Base-by-base conservation (phyloP, 2,797 vertebrate species). In the Pangasius krempfi region DNA sequence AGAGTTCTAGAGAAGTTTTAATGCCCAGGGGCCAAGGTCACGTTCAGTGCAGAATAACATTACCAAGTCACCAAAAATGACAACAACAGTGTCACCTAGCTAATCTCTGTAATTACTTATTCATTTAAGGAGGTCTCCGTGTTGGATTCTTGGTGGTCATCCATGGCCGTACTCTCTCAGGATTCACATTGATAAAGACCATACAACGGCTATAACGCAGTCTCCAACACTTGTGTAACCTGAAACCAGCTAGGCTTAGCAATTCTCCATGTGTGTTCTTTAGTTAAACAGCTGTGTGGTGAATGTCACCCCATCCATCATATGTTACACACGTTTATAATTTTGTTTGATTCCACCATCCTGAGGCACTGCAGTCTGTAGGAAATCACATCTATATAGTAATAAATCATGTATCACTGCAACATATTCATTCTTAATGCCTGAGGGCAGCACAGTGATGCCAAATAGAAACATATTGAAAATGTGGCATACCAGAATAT, bases 61-160 rank as follows among this genome's bases (percentile, higher is more conserved):
- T 86, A 89, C 70, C 20, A 13, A 72, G 40, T 60, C 56, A 89
- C 30, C 86, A 58, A 44, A 84, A 60, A 87, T 72, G 52, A 73
- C 81, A 89, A 84, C 60, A 89, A 89, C 80, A 75, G 22, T 85
- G 86, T 68, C 70, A 89, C 56, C 44, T 80, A 75, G 40, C 30
- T 90, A 85, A 87, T 84, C 54, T 83, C 68, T 62, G 27, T 84
- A 90, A 87, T 91, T 89, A 88, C 88, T 54, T 58, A 25, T 30
- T 84, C 12, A 58, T 47, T 14, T 87, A 27, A 79, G 12, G 27
- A 87, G 33, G 13, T 79, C 50, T 72, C 47, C 47, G 80, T 25
- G 30, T 76, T 83, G 56, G 75, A 22, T 89, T 73, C 47, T 40
- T 88, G 58, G 68, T 76, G 56, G 88, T 22, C 56, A 83, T 87